Evolutionary conservation across 2,888 invertebrate species (phyloP), one percentile per base, ranked within the genome.

Genomic region (Brachyptera putata): DNA sequence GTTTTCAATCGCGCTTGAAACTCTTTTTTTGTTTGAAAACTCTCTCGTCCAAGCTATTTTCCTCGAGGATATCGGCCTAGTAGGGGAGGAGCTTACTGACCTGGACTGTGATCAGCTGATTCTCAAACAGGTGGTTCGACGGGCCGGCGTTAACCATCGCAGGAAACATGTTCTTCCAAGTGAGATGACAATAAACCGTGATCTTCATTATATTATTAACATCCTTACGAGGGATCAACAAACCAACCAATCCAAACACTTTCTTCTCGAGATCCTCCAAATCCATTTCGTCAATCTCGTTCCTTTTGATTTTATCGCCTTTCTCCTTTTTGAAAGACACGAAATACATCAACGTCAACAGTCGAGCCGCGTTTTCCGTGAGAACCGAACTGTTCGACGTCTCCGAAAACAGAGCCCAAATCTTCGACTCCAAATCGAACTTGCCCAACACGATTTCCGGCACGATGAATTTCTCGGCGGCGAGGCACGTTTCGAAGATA

Each of bases 401-500:
- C 39, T 48, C 36, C 26, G 34, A 34, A 1, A 64, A 34, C 18
- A 62, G 25, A 18, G 49, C 34, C 58, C 48, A 50, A 9, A 56
- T 48, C 22, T 41, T 41, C 1, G 61, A 18, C 36, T 62, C 61
- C 30, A 64, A 34, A 11, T 59, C 46, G 37, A 61, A 61, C 9
- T 43, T 57, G 1, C 34, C 14, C 16, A 61, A 55, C 25, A 61
- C 41, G 3, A 30, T 30, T 9, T 22, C n/a, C 11, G 60, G 24
- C 13, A 37, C 30, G 18, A 26, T 4, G 14, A 57, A 50, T 11
- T 50, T n/a, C 18, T 50, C 55, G 18, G 41, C 53, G 11, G 48
- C 1, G 2, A 61, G 46, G 16, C 46, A 57, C 18, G 58, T 49
- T 37, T 80, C 77, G n/a, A 84, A 73, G 57, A 85, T 73, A 50